Base-by-base conservation (phyloP, 2,113 vertebrate genomes). In the Ardeotis arabs region DNA sequence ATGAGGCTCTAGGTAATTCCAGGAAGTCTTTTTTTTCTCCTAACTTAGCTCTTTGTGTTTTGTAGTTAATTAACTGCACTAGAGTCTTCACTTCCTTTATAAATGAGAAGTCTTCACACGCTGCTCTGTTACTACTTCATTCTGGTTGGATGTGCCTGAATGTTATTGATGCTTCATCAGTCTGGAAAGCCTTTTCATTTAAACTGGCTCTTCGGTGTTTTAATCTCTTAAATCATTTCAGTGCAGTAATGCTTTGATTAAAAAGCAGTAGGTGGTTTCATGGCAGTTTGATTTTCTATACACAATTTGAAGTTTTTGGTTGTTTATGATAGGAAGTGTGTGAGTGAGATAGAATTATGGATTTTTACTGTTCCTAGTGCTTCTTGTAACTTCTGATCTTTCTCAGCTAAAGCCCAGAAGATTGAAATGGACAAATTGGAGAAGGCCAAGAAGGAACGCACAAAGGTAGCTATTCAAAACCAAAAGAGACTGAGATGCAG, bases 381-480 rank as follows among this genome's bases (percentile, higher is more conserved):
- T 87, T 70, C 44, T 74, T 33, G 4, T 96, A 39, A 91, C 63
- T 59, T 64, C 59, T 83, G 39, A 5, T 95, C 63, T 94, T 84
- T 78, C 91, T 19, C 95, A 99, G 99, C 99, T 55, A 99, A 99
- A 98, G 99, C 99, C 62, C 99, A 99, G 97, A 99, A 99, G 95
- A 98, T 99, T 14, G 99, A 99, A 97, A 99, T 99, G 99, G 99
- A 99, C 97, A 99, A 99, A 91, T 31, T 99, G 93, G 99, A 99
- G 97, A 99, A 99, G 93, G 99, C 99, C 95, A 99, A 99, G 96
- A 99, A 99, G 93, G 99, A 99, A 49, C 97, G 99, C 74, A 99
- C 99, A 27, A 99, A 99, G 98, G 99, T 99, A 96, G 97, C 87
- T 72, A 9, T 44, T 68, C 66, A 44, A 50, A 78, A 17, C 60